A percentile compares a stretch with the other conserved stretches of the same genome.
Conservation (phyloP, 2,888 invertebrate species). For the Melolontha melolontha region DNA sequence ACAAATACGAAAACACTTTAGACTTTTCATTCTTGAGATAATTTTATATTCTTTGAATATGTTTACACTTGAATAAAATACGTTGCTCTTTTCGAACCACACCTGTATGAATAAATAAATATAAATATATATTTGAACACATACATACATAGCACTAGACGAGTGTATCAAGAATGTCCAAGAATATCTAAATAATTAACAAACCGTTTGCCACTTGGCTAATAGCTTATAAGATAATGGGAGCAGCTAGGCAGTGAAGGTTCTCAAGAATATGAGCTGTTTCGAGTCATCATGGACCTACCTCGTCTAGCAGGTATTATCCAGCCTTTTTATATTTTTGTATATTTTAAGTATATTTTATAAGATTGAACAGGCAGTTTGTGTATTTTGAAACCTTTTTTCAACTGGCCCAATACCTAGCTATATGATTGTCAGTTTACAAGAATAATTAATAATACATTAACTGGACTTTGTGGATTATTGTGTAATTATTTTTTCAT, state of each 20-base stretch:
- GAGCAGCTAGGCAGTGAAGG: slow-evolving; percentile 48
- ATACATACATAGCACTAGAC: slow-evolving; percentile 45
- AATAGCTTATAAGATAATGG: slow-evolving; percentile 56
- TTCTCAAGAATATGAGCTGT: slow-evolving; percentile 44
- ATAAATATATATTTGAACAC: neutral
- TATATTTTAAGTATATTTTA: slow-evolving; percentile 46
- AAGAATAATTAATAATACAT: slow-evolving; percentile 6
- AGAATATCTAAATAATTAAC: slow-evolving; percentile 53
- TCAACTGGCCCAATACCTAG: slow-evolving; percentile 47
- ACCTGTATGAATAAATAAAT: too few relatives aligned
- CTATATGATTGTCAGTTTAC: slow-evolving; percentile 18
- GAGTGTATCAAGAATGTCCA: slow-evolving; percentile 49
- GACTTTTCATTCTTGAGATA: too few relatives aligned
- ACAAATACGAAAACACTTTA: too few relatives aligned
- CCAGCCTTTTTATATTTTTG: slow-evolving; percentile 68
- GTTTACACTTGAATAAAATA: too few relatives aligned
- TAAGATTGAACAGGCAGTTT: slow-evolving; percentile 47
- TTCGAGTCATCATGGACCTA: slow-evolving; percentile 54
- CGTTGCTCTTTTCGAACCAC: too few relatives aligned
- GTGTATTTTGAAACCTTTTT: slow-evolving; percentile 45
- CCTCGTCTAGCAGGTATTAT: slow-evolving; percentile 71
- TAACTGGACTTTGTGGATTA: slow-evolving; percentile 42
- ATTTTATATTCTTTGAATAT: too few relatives aligned
- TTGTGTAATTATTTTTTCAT: too few relatives aligned
- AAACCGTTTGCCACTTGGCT: slow-evolving; percentile 55